These are phyloP conservation scores for Eustalomyia histrio DNA, from an alignment of 2,888 invertebrate species.

Conservation along the genomic window DNA sequence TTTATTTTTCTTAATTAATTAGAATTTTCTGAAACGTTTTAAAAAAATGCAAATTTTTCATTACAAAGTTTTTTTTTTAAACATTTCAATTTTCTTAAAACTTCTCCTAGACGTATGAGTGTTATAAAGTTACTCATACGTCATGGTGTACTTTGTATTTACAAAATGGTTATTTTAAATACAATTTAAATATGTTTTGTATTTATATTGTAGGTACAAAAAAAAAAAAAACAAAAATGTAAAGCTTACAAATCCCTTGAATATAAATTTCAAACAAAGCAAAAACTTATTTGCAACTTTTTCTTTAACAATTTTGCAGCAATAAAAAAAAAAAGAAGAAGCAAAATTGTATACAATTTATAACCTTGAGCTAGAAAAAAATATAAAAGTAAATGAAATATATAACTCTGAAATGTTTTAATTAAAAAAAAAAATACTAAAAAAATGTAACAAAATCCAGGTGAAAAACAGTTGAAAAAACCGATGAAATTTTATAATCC, in stretches of 20 bases:
- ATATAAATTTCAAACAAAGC: constrained; percentile 4
- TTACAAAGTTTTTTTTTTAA: no score
- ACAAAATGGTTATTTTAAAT: no score
- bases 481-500: not conserved
- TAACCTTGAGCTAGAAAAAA: constrained; percentile 26
- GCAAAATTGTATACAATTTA: not conserved
- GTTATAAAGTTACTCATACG: constrained; percentile 31
- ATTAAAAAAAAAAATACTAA: constrained; percentile 6
- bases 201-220: no score
- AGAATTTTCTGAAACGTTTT: no score
- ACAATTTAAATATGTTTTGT: no score
- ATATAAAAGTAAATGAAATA: not conserved
- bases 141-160: not conserved
- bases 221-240: no score
- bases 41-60: no score
- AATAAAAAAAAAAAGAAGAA: not conserved
- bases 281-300: constrained; percentile 16
- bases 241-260: not conserved
- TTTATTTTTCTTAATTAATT: no score
- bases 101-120: not conserved
- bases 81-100: not conserved
- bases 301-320: not conserved
- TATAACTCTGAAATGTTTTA: not conserved
- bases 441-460: not conserved
- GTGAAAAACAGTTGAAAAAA: constrained; percentile 2